Conservation (phyloP, 2,888 invertebrate genomes). For the Cyrtodaria siliqua region DNA sequence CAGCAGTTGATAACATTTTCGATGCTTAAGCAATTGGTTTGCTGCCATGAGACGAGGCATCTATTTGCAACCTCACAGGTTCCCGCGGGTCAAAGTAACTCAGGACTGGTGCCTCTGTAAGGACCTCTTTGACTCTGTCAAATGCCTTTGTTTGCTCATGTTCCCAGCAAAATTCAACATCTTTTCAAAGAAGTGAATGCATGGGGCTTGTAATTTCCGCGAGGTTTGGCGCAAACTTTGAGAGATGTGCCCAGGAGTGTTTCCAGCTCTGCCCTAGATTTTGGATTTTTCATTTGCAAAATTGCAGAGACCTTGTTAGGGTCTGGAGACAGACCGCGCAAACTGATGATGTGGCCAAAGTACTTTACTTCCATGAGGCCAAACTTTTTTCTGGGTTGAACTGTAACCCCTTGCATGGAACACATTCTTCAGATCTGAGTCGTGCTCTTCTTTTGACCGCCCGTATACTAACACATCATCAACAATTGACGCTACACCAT, state of each 20-base stretch:
- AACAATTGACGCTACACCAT: background rate
- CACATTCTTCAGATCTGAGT: constrained; percentile 11
- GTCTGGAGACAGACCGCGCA: constrained; percentile 4
- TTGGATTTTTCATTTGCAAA: constrained; percentile 10
- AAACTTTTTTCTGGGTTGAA: constrained; percentile 17
- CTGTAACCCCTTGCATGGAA: constrained; percentile 8
- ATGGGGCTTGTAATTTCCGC: constrained; percentile 37
- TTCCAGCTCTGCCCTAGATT: too few species aligned
- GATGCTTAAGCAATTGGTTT: constrained; percentile 48
- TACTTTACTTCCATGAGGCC: constrained; percentile 5
- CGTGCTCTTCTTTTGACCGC: too few species aligned
- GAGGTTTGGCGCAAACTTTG: constrained; percentile 48
- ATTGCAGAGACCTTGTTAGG: constrained; percentile 14
- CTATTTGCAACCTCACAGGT: constrained; percentile 24
- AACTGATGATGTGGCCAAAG: constrained; percentile 17
- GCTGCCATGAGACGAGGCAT: constrained; percentile 11
- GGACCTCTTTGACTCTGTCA: constrained; percentile 18
- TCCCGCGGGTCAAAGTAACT: constrained; percentile 25
- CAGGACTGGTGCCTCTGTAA: constrained; percentile 30
- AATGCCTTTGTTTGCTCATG: too few species aligned
- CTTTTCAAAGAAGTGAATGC: constrained; percentile 15
- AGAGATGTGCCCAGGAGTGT: constrained; percentile 48
- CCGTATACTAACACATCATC: too few species aligned
- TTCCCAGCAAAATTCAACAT: constrained; percentile 26
- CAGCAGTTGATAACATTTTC: too few species aligned